These are phyloP conservation scores for Bombus huntii DNA, from an alignment of 1,140 invertebrate genomes.

Conservation along the genomic window DNA sequence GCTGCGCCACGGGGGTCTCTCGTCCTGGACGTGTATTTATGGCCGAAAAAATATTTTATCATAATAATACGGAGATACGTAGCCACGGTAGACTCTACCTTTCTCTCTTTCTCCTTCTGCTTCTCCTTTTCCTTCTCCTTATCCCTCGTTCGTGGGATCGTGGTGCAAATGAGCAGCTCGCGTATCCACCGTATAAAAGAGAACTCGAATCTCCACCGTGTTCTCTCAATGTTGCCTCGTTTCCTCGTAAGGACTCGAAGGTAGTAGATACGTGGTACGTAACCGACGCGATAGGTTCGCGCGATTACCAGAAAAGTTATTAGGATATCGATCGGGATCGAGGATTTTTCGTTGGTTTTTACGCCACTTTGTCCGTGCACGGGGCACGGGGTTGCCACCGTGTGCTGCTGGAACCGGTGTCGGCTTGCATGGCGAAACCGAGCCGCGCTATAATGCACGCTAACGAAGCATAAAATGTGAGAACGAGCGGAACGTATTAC, in stretches of 20 bases:
- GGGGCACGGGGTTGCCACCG: neutral
- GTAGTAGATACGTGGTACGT: constrained; percentile 12
- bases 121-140: neutral
- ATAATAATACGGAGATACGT: constrained; percentile 77
- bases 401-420: constrained; percentile 37
- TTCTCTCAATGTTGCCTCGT: neutral
- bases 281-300: constrained; percentile 64
- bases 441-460: constrained; percentile 31
- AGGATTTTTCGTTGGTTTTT: constrained; percentile 39
- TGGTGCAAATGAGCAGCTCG: constrained; percentile 64
- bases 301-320: constrained; percentile 74
- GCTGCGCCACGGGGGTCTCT: constrained; percentile 75
- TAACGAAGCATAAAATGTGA: constrained; percentile 63
- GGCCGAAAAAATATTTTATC: constrained; percentile 79
- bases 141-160: constrained; percentile 47
- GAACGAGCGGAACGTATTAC: constrained; percentile 35
- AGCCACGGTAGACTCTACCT: constrained; percentile 59
- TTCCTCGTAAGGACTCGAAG: neutral
- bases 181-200: constrained; percentile 40
- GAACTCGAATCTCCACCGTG: neutral
- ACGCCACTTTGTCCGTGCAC: neutral
- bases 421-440: constrained; percentile 48
- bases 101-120: constrained; percentile 18
- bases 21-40: constrained; percentile 77
- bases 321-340: constrained; percentile 71